These are phyloP conservation scores for Sylvia borin DNA, from an alignment of 2,797 vertebrate species.

Conservation along the genomic window DNA sequence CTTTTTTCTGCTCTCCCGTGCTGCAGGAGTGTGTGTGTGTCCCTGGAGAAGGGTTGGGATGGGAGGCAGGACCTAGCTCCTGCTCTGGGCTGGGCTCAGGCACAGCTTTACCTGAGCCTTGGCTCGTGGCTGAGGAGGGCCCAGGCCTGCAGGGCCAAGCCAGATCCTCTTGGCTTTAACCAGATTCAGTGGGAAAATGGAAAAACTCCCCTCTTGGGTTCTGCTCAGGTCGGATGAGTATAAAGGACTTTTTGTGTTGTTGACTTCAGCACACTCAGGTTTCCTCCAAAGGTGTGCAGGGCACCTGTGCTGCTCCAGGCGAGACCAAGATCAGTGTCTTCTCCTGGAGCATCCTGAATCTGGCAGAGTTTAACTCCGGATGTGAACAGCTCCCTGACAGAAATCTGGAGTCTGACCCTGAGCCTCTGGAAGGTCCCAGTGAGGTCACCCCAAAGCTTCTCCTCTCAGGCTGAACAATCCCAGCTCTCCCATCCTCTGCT, in stretches of 20 bases:
- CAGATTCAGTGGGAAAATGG: neutral
- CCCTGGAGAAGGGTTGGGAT: neutral
- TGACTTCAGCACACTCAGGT: neutral
- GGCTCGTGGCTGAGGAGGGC: neutral
- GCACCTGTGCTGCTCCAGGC: neutral
- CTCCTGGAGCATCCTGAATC: neutral
- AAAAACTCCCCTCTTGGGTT: neutral
- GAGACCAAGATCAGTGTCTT: neutral
- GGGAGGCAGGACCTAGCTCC: neutral
- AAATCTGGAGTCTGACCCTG: neutral
- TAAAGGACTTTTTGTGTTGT: neutral
- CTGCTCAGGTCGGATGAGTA: neutral
- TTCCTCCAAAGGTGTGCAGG: neutral
- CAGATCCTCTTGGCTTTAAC: neutral
- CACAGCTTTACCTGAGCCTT: neutral
- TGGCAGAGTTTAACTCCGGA: neutral
- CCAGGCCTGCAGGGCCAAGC: neutral
- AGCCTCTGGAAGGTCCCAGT: neutral
- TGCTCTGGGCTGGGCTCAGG: neutral
- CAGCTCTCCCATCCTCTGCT: neutral
- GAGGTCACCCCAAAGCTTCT: neutral
- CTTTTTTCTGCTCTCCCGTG: rapidly evolving
- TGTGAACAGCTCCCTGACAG: neutral
- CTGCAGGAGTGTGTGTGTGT: neutral
- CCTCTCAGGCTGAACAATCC: neutral